Conservation (phyloP, 1,140 invertebrate genomes). For the Marisa cornuarietis region DNA sequence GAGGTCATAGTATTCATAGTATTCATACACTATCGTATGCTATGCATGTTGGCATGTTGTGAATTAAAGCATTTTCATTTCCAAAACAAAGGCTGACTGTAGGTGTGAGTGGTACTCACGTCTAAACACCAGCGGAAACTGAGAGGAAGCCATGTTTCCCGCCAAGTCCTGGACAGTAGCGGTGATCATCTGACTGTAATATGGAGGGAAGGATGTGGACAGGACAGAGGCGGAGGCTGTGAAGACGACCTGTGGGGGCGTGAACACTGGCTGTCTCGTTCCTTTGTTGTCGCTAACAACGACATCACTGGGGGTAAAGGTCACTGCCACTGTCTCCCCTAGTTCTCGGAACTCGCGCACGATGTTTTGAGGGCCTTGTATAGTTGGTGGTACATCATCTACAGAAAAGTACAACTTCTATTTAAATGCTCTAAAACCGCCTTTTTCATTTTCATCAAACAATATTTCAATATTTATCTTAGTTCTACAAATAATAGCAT, state of each 20-base stretch:
- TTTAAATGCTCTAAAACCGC: too few species aligned
- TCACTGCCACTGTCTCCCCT: constrained; percentile 72
- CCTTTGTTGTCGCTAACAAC: constrained; percentile 9
- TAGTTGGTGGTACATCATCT: constrained; percentile 35
- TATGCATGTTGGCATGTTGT: too few species aligned
- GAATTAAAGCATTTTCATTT: too few species aligned
- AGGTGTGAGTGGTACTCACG: background rate
- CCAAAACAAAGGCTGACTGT: too few species aligned
- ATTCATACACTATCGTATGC: too few species aligned
- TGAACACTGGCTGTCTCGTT: background rate
- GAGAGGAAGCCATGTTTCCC: constrained; percentile 9
- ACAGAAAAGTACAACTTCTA: background rate
- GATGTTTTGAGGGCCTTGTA: constrained; percentile 19
- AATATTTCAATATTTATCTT: too few species aligned
- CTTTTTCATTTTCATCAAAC: too few species aligned
- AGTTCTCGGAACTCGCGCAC: constrained; percentile 81
- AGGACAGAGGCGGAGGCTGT: background rate
- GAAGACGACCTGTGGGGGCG: background rate
- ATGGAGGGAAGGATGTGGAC: constrained; percentile 6
- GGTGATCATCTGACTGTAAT: background rate
- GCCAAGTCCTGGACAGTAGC: constrained; percentile 5
- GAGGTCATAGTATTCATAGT: too few species aligned
- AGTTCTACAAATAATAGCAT: too few species aligned
- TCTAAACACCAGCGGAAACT: constrained; percentile 11
- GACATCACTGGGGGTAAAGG: background rate